Evolutionary conservation across 2,797 vertebrate species (phyloP), one percentile per base, ranked within the genome.

Genomic region (Lemur catta): DNA sequence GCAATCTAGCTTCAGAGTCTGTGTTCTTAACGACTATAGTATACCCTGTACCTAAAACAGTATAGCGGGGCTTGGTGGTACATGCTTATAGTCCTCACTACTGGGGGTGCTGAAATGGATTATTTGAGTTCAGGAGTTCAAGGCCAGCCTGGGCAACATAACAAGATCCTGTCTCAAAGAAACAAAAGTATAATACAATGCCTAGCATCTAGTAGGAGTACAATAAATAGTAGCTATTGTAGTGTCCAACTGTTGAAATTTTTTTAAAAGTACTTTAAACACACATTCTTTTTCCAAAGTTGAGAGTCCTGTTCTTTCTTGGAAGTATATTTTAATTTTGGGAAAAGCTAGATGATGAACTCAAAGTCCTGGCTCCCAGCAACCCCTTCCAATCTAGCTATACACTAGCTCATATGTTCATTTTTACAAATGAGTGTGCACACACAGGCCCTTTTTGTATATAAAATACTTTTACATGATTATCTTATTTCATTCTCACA

Each of bases 291-390:
- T 90, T 76, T 71, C 71, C 52, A 90, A 93, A 96, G 59, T 52
- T 63, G 43, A 69, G 9, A 12, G 69, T 80, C 75, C 86, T 86
- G 17, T 75, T 94, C 80, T 65, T 84, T 74, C 85, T 0, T 93
- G 35, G 90, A 88, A 13, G 9, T 50, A 1, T n/a, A 81, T 85
- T 95, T 95, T 81, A 84, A 91, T 75, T 85, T 95, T 33, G 61
- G 35, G 76, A 96, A 88, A 52, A 93, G 92, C 13, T n/a, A 78
- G 52, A 82, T 65, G 46, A 95, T 69, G 33, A 90, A 94, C 26
- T 30, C 84, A 59, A 87, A 35, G 35, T 72, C 52, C 20, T 87
- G 28, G 41, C 28, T 84, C 18, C 65, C n/a, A 91, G 46, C 35
- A 96, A 80, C 50, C 28, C 28, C 33, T 95, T 72, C 57, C 76